Percentiles rank a stretch among this genome's conserved stretches.
Conservation (phyloP, 1,140 invertebrate species). For the Rhynchophorus ferrugineus region DNA sequence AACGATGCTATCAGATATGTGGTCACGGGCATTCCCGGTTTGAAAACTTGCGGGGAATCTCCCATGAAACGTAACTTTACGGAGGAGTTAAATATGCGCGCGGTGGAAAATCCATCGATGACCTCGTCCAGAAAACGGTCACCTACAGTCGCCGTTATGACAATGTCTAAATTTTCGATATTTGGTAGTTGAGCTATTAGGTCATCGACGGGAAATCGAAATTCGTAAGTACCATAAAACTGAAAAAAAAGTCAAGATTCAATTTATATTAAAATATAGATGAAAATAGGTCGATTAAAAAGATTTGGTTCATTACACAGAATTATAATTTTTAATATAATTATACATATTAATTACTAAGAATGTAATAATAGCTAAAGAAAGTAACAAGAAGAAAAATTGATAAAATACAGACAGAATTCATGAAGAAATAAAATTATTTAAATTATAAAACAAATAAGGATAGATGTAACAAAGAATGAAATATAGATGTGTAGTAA, state of each 20-base stretch:
- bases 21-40: constrained; percentile 83
- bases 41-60: constrained; percentile 85
- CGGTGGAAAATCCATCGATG: constrained; percentile 77
- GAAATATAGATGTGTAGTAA: no score
- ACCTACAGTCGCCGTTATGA: constrained; percentile 80
- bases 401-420: no score
- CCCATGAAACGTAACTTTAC: constrained; percentile 50
- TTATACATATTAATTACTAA: no score
- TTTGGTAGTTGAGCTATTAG: constrained; percentile 57
- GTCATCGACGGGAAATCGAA: constrained; percentile 76
- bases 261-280: constrained; percentile 4
- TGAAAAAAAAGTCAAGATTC: constrained; percentile 38
- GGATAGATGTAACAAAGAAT: no score
- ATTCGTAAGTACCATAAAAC: constrained; percentile 82
- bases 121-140: constrained; percentile 84
- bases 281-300: no score
- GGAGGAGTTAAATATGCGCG: constrained; percentile 79
- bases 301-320: no score
- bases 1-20: constrained; percentile 66
- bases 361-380: no score
- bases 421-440: no score
- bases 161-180: constrained; percentile 73
- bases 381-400: no score
- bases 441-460: no score
- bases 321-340: no score